Percentiles rank a stretch among this genome's conserved stretches.
Evolutionary conservation across 2,888 invertebrate genomes (phyloP).

Genomic region (Cheilosia variabilis): DNA sequence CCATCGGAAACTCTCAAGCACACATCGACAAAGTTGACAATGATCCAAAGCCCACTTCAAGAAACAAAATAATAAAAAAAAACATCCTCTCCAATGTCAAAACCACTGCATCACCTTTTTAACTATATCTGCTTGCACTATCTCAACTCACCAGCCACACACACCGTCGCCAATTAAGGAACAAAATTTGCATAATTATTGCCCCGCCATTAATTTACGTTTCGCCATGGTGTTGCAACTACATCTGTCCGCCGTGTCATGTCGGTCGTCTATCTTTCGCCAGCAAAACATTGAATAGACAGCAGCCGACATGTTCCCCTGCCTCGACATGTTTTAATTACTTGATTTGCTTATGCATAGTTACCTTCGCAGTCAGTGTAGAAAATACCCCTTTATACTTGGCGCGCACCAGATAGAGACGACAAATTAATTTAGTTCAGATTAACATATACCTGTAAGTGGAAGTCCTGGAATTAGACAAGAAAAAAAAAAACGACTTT

Average conservation of each 20-base stretch:
- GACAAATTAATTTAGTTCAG: slow-evolving; percentile 62
- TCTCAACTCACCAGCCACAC: slow-evolving; percentile 22
- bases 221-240: slow-evolving; percentile 46
- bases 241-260: slow-evolving; percentile 56
- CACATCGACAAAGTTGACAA: too few species aligned
- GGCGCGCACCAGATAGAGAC: slow-evolving; percentile 10
- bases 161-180: slow-evolving; percentile 51
- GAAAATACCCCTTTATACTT: slow-evolving; percentile 3
- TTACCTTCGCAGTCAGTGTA: slow-evolving; percentile 42
- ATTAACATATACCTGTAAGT: slow-evolving; percentile 47
- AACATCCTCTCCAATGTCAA: too few species aligned
- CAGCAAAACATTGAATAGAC: slow-evolving; percentile 4
- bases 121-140: neutral
- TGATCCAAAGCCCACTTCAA: too few species aligned
- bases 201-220: slow-evolving; percentile 53
- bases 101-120: slow-evolving; percentile 9
- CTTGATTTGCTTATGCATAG: slow-evolving; percentile 64
- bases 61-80: neutral
- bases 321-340: slow-evolving; percentile 64
- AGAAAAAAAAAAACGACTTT: slow-evolving; percentile 10
- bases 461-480: slow-evolving; percentile 24
- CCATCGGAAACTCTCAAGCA: too few species aligned
- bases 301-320: slow-evolving; percentile 23
- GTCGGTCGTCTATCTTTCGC: slow-evolving; percentile 35
- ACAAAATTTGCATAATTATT: slow-evolving; percentile 62